Percentiles rank a stretch among this genome's conserved stretches.
Conservation (phyloP, 1,140 invertebrate species). For the Drosophila gunungcola region DNA sequence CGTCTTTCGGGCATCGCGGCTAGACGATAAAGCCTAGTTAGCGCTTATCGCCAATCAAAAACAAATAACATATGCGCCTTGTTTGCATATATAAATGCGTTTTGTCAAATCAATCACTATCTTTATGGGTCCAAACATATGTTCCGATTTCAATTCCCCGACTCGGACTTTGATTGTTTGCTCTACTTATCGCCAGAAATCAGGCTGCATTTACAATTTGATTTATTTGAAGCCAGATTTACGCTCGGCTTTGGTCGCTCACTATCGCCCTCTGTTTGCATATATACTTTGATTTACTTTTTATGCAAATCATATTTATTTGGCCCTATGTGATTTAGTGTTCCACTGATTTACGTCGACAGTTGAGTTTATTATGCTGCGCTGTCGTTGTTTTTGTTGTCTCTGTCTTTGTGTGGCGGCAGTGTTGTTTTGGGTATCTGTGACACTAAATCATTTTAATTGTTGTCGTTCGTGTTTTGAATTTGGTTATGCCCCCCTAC, state of each 20-base stretch:
- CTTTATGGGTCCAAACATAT: conserved; percentile 69
- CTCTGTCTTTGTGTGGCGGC: conserved; percentile 6
- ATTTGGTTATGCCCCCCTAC: conserved; percentile 29
- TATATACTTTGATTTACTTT: conserved; percentile 65
- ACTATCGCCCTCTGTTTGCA: conserved; percentile 1
- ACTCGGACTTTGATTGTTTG: conserved; percentile 15
- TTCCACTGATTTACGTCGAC: conserved; percentile 73
- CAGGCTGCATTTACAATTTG: conserved; percentile 64
- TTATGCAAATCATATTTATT: conserved; percentile 83
- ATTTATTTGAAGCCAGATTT: conserved; percentile 58
- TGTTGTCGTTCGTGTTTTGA: conserved; percentile 80
- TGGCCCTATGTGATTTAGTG: conserved; percentile 76
- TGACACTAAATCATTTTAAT: conserved; percentile 82
- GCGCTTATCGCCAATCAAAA: conserved; percentile 72
- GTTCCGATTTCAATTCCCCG: conserved; percentile 49
- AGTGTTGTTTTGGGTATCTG: conserved; percentile 50
- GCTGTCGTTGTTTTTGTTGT: conserved; percentile 31
- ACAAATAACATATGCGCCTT: conserved; percentile 62
- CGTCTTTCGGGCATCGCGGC: conserved; percentile 52
- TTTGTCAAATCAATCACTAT: conserved; percentile 76
- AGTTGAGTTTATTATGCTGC: conserved; percentile 74
- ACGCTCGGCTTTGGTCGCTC: conserved; percentile 20
- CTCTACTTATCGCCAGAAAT: conserved; percentile 51
- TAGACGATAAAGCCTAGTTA: conserved; percentile 59
- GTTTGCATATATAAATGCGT: conserved; percentile 31